phyloP scores from a whole-genome alignment of 2,888 invertebrate species.

The Chloroclystis v-ata region DNA sequence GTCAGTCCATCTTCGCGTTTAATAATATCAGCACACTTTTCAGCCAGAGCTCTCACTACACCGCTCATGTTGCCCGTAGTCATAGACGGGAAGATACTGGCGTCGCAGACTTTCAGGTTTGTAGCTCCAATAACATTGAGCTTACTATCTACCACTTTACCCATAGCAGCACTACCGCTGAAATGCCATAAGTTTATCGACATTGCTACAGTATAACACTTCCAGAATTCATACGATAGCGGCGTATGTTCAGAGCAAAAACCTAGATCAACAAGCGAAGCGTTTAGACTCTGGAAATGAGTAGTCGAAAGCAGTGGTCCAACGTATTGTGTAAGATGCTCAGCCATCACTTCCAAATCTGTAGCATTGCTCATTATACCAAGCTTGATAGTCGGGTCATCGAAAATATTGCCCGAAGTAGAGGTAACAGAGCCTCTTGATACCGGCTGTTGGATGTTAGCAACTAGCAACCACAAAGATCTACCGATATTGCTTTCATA shows the following conservation, averaged over 20 bases:
- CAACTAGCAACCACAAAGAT: constrained; percentile 14
- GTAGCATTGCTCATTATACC: constrained; percentile 8
- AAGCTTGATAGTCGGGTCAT: constrained; percentile 17
- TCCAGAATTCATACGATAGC: constrained; percentile 22
- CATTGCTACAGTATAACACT: constrained; percentile 29
- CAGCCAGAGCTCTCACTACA: constrained; percentile 25
- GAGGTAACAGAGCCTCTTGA: constrained; percentile 30
- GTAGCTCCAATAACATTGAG: constrained; percentile 22
- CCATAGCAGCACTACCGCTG: constrained; percentile 30
- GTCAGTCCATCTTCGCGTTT: constrained; percentile 1
- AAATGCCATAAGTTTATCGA: constrained; percentile 35
- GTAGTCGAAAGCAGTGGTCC: constrained; percentile 10
- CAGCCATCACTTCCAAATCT: constrained; percentile 18
- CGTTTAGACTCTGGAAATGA: constrained; percentile 16
- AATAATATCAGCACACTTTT: constrained; percentile 26
- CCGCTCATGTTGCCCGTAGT: constrained; percentile 24
- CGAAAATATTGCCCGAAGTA: constrained; percentile 18
- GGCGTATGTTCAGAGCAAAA: constrained; percentile 5
- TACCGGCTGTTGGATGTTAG: constrained; percentile 25
- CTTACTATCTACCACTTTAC: constrained; percentile 26
- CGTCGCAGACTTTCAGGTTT: constrained; percentile 27
- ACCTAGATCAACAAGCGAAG: constrained; percentile 17
- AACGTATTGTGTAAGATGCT: not conserved
- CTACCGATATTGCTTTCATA: constrained; percentile 18
- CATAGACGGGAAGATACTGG: constrained; percentile 23